These are phyloP conservation scores for Amphipoea oculea DNA, from an alignment of 2,888 invertebrate species.

Conservation along the genomic window DNA sequence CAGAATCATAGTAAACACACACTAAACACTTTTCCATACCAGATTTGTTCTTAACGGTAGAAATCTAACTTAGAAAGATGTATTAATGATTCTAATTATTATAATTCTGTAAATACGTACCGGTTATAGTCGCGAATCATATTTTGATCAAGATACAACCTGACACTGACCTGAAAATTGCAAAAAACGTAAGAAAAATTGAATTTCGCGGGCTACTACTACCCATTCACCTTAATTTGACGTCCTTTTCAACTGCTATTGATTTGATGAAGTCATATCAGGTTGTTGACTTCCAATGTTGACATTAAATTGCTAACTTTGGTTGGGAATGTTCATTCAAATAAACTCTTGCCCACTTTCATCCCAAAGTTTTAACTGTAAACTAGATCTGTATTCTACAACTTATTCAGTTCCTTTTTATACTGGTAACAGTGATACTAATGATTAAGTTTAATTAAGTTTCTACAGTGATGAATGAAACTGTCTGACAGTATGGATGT, in stretches of 20 bases:
- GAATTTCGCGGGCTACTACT: no score
- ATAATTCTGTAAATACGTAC: no score
- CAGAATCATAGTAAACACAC: no score
- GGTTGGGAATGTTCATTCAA: conserved; percentile 8
- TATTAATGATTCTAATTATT: no score
- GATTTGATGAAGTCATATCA: neutral
- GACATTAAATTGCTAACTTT: neutral
- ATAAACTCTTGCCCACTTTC: conserved; percentile 31
- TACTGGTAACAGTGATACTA: conserved; percentile 88
- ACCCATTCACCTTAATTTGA: no score
- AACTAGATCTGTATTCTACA: conserved; percentile 75
- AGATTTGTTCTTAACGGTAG: no score
- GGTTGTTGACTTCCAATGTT: conserved; percentile 6
- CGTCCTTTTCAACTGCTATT: neutral
- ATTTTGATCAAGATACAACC: no score
- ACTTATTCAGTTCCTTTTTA: conserved; percentile 84
- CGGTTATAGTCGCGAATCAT: no score
- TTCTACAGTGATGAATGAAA: conserved; percentile 72
- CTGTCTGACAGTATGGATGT: conserved; percentile 66
- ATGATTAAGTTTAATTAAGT: conserved; percentile 78
- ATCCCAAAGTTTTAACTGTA: conserved; percentile 55
- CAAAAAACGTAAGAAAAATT: no score
- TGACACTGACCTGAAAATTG: no score
- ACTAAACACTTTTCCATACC: no score
- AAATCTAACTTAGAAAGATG: no score